Base-by-base conservation (phyloP, 2,797 vertebrate genomes). In the Peromyscus eremicus region DNA sequence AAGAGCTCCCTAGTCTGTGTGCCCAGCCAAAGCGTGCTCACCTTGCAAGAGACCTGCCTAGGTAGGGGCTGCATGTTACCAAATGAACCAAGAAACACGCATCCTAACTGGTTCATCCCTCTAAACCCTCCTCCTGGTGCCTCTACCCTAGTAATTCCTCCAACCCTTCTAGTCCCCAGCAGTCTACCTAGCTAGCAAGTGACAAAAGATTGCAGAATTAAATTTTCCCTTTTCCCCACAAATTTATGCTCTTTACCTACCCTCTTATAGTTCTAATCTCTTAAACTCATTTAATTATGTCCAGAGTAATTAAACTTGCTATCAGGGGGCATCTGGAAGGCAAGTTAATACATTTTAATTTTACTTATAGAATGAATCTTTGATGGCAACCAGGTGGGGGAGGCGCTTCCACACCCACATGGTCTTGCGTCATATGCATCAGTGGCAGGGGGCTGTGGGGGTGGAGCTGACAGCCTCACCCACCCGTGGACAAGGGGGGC, bases 241-340 rank as follows among this genome's bases (percentile, higher is more conserved):
- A 98, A 98, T 94, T 8, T 95, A 94, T 92, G 76, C 52, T 97
- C 95, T 94, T 97, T 43, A 71, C 96, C 64, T 96, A 94, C 32
- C 62, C 82, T 70, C 89, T 95, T 97, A 89, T 94, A 97, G 89
- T 97, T 97, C 97, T 95, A 97, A 97, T 98, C 96, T 97, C 93
- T 96, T 97, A 97, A 98, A 97, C 94, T 96, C 97, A 97, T 98
- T 97, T 97, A 97, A 98, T 98, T 98, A 98, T 96, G 96, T 97
- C 97, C 97, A 97, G 97, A 98, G 98, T 98, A 98, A 98, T 98
- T 98, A 98, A 97, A 97, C 97, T 96, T 98, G 93, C 96, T 97
- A 97, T 97, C 97, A 97, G 96, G 97, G 97, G 96, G 97, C 97
- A 97, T 97, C 95, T 97, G 97, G 95, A 98, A 97, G 93, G 95